These are phyloP conservation scores for Hystrix cristata DNA, from an alignment of 2,113 vertebrate species.

Conservation along the genomic window DNA sequence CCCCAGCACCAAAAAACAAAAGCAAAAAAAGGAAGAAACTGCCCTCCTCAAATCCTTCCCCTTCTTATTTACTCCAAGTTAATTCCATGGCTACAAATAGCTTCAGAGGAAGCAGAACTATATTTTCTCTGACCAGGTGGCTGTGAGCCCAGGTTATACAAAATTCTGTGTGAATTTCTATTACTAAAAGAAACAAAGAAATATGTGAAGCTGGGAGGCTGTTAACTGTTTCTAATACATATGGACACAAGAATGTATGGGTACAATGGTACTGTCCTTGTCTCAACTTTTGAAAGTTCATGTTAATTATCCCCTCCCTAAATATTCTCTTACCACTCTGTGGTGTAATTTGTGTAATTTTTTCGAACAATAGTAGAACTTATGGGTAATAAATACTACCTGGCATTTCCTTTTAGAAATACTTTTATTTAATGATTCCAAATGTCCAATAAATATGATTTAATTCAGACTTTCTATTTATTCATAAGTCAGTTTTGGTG, in stretches of 20 bases:
- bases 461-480: neutral
- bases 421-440: constrained; percentile 52
- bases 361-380: neutral
- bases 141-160: neutral
- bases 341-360: neutral
- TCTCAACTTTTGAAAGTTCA: neutral
- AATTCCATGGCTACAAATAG: neutral
- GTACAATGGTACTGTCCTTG: neutral
- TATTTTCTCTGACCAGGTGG: neutral
- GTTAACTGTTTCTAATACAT: neutral
- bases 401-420: constrained; percentile 58
- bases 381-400: constrained; percentile 52
- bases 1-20: no score
- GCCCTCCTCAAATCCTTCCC: neutral
- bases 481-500: neutral
- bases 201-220: neutral
- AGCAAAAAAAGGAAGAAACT: neutral
- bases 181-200: neutral
- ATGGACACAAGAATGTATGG: neutral
- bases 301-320: neutral
- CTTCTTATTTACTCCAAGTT: neutral
- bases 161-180: neutral
- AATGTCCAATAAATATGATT: neutral
- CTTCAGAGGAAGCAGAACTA: neutral
- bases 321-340: constrained; percentile 14